A percentile compares a stretch with the other conserved stretches of the same genome.
Evolutionary conservation across 2,797 vertebrate genomes (phyloP).

Genomic region (Tinamus major): DNA sequence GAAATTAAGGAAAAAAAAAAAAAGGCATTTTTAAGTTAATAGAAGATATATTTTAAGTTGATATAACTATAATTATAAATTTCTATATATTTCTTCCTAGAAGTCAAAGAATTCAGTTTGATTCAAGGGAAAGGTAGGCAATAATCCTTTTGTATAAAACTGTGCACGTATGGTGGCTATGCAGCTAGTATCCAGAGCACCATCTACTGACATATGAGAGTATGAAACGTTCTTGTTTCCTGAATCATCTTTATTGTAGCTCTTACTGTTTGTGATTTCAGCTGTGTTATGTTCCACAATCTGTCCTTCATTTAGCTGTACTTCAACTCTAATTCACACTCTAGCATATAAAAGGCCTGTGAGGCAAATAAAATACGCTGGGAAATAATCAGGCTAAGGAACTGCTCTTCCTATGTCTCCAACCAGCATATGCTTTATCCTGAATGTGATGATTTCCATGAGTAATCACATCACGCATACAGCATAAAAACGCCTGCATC

Average conservation of each 20-base stretch:
- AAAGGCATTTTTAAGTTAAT: not conserved
- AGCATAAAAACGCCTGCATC: not conserved
- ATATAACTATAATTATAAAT: not conserved
- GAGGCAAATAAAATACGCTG: not conserved
- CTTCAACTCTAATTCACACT: not conserved
- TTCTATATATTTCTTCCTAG: not conserved
- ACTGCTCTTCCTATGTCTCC: not conserved
- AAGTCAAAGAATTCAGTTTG: not conserved
- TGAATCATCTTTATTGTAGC: not conserved
- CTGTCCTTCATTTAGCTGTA: not conserved
- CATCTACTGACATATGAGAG: not conserved
- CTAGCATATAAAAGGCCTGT: not conserved
- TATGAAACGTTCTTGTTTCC: not conserved
- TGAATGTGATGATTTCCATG: not conserved
- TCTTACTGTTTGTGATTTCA: not conserved
- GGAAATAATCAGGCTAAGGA: not conserved
- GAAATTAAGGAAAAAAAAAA: not conserved
- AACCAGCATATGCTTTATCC: not conserved
- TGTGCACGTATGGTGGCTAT: accelerated
- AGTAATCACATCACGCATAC: not conserved
- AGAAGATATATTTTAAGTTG: not conserved
- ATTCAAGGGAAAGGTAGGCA: not conserved
- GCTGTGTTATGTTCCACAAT: not conserved
- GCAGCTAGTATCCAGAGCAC: not conserved
- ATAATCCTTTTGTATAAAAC: not conserved